These are phyloP conservation scores for Nylanderia fulva DNA, from an alignment of 1,140 invertebrate species.

Conservation along the genomic window DNA sequence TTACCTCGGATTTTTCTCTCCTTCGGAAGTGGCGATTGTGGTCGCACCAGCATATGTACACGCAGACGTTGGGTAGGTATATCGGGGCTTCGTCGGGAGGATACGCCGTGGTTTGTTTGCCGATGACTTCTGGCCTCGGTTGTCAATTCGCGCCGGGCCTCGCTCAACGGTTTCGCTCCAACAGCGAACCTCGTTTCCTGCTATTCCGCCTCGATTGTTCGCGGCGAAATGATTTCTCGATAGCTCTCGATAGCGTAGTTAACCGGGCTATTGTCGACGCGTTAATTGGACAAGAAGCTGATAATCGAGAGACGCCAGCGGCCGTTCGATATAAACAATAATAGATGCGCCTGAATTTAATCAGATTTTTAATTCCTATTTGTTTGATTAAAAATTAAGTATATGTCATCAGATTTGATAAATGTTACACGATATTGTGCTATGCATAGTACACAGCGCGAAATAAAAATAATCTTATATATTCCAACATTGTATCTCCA, in stretches of 20 bases:
- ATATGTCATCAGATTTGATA: no score
- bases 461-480: not conserved
- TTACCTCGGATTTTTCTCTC: slow-evolving; percentile 69
- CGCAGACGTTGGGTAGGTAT: slow-evolving; percentile 61
- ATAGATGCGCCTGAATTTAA: no score
- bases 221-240: slow-evolving; percentile 26
- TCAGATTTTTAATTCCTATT: not conserved
- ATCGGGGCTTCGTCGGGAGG: slow-evolving; percentile 10
- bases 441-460: no score
- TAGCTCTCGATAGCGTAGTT: slow-evolving; percentile 9
- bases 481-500: not conserved
- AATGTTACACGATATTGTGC: no score
- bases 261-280: no score
- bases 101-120: slow-evolving; percentile 59
- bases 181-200: slow-evolving; percentile 11
- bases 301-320: slow-evolving; percentile 37
- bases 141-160: slow-evolving; percentile 28
- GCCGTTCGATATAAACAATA: not conserved
- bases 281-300: slow-evolving; percentile 32
- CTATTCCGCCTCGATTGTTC: slow-evolving; percentile 43
- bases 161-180: slow-evolving; percentile 46
- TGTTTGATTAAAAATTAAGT: not conserved
- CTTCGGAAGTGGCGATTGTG: slow-evolving; percentile 62
- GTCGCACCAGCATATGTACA: slow-evolving; percentile 43
- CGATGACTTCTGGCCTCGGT: slow-evolving; percentile 44